phyloP scores from a whole-genome alignment of 2,113 vertebrate genomes.

The Bothrops jararaca region DNA sequence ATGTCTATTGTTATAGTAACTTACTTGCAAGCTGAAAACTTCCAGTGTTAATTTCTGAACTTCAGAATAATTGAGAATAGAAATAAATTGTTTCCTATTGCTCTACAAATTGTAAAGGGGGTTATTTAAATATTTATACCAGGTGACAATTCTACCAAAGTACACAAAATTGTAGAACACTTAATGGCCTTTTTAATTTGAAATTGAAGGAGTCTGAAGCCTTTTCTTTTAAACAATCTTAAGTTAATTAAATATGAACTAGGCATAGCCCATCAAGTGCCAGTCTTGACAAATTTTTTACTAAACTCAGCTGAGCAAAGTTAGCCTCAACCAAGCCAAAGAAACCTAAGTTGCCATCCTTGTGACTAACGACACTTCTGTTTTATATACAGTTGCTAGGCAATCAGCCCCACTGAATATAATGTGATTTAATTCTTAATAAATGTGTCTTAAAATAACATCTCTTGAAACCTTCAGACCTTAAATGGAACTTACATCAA shows the following conservation, averaged over 20 bases:
- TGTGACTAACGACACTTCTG: not conserved
- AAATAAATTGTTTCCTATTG: slow-evolving; percentile 40
- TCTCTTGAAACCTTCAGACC: not conserved
- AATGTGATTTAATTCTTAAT: not conserved
- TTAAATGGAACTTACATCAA: not conserved
- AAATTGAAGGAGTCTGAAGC: not conserved
- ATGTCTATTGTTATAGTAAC: slow-evolving; percentile 64
- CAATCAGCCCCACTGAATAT: not conserved
- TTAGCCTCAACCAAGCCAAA: not conserved
- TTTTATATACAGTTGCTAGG: not conserved
- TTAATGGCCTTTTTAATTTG: slow-evolving; percentile 14
- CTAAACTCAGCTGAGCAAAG: not conserved
- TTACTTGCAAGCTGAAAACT: slow-evolving; percentile 59
- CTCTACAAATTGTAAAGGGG: slow-evolving; percentile 6
- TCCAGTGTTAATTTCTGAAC: slow-evolving; percentile 57
- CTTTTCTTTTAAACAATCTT: not conserved
- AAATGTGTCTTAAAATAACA: not conserved
- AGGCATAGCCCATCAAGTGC: not conserved
- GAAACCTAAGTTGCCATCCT: not conserved
- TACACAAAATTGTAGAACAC: not conserved
- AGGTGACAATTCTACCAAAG: not conserved
- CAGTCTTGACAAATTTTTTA: not conserved
- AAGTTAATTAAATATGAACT: not conserved
- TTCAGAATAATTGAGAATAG: slow-evolving; percentile 43
- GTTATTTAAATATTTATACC: slow-evolving; percentile 44